Evolutionary conservation across 2,113 vertebrate species (phyloP), one percentile per base, ranked within the genome.

Genomic region (Myanophis thanlyinensis): DNA sequence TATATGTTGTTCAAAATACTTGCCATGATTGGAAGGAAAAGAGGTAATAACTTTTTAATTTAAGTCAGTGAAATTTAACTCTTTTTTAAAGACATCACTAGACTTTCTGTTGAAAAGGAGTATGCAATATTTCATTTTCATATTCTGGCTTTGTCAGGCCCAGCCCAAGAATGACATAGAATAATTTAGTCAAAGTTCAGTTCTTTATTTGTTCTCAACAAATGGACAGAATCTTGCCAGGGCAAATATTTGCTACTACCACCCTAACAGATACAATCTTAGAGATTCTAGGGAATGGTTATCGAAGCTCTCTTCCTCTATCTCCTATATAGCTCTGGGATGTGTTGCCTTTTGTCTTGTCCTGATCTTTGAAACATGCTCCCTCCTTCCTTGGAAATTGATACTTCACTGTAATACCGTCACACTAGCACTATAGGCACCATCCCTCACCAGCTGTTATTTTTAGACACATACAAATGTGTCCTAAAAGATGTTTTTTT

Each of bases 91-190:
- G 59, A 94, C 94, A 96, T 93, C 85, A 93, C 90, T 89, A 97
- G 93, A 94, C 88, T 96, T 97, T 95, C 91, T 94, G 85, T 95
- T 96, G 87, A 92, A 97, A 95, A 96, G 93, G 96, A 97, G 95
- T 94, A 53, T 53, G 92, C 88, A 93, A 93, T 95, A 87, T 94
- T 94, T 96, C 94, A 95, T 96, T 97, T 95, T 96, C 96, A 96
- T 96, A 95, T 93, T 84, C 93, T 91, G 44, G 59, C 59, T 13
- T 1, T 62, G 27, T 67, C 59, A n/a, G 62, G 12, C 62, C 11
- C 62, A 67, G 1, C 12, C 12, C 30, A 67, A 67, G 30, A 67
- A 67, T 67, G 30, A n/a, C 30, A 67, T 27, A 67, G 27, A n/a
- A 67, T 67, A 67, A 67, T 67, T 30, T 67, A 67, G 59, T 0